phyloP scores from a whole-genome alignment of 2,888 invertebrate genomes.

The Agrenia bidenticulata region DNA sequence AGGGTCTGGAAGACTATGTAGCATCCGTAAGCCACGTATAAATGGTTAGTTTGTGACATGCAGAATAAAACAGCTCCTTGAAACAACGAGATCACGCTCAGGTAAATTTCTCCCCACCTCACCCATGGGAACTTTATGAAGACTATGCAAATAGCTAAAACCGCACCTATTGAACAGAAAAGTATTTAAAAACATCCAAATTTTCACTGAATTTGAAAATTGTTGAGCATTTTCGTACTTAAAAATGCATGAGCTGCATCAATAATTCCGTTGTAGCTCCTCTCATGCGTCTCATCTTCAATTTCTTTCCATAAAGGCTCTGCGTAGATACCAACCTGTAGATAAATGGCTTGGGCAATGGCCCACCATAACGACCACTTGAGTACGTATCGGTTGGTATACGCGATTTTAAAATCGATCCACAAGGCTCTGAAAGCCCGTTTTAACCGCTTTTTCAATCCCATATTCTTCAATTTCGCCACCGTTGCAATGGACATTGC shows the following conservation, averaged over 20 bases:
- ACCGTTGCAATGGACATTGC: not conserved
- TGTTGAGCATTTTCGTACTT: too few species aligned
- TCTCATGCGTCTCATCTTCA: slow-evolving; percentile 41
- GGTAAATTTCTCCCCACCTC: slow-evolving; percentile 59
- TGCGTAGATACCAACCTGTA: slow-evolving; percentile 38
- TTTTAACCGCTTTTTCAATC: slow-evolving; percentile 24
- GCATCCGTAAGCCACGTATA: slow-evolving; percentile 72
- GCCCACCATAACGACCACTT: slow-evolving; percentile 67
- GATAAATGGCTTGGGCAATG: slow-evolving; percentile 34
- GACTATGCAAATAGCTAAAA: slow-evolving; percentile 58
- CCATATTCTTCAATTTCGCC: not conserved
- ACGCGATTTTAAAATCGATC: slow-evolving; percentile 64
- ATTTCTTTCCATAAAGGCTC: slow-evolving; percentile 40
- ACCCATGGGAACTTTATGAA: slow-evolving; percentile 61
- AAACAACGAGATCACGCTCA: slow-evolving; percentile 59
- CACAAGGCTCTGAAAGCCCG: slow-evolving; percentile 58
- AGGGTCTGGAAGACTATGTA: slow-evolving; percentile 75
- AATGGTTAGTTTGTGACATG: slow-evolving; percentile 62
- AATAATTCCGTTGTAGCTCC: slow-evolving; percentile 60
- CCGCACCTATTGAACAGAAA: slow-evolving; percentile 45
- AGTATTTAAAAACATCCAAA: too few species aligned
- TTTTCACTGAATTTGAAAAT: not conserved
- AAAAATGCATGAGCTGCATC: slow-evolving; percentile 74
- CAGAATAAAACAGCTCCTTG: slow-evolving; percentile 60
- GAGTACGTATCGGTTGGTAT: slow-evolving; percentile 63